Base-by-base conservation (phyloP, 2,113 vertebrate genomes). In the Camarhynchus parvulus region DNA sequence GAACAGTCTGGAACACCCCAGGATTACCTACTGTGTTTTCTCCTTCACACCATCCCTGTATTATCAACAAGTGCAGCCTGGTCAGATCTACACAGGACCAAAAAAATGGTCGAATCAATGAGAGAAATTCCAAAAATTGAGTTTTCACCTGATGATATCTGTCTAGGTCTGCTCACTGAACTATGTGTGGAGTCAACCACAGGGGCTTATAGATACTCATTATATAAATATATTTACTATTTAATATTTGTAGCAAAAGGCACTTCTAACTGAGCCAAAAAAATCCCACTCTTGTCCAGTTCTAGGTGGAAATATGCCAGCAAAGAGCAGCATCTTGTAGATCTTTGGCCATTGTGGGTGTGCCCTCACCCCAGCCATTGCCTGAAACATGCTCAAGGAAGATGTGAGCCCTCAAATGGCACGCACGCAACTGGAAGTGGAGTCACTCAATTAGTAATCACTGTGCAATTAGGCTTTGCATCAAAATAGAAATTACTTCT, bases 401-500 rank as follows among this genome's bases (percentile, higher is more conserved):
- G 56, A 80, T 28, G 47, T 30, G 63, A 79, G 70, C 56, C 82
- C 89, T 73, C 53, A 49, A 31, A 87, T 1, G 4, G 49, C 31
- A 72, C 0, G 0, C n/a, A 16, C 1, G 7, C 56, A 82, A 87
- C 80, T 89, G 61, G 50, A 83, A 89, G 47, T 17, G 20, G 47
- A 96, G 53, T 61, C 56, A 53, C 68, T 61, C 85, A 91, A 87
- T 86, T 92, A 96, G 52, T 25, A 92, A 93, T 84, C 94, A 73
- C 76, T 62, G 52, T 19, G 83, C 52, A 95, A 93, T 93, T 93
- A 96, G 41, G 30, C 25, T 90, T 49, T 52, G 23, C 53, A 84
- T 87, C 88, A 86, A 95, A 97, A 95, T 62, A 96, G 92, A 96
- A 90, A 92, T 86, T 55, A 61, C 79, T 95, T 56, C 10, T 56